These are phyloP conservation scores for Bathynomus jamesi DNA, from an alignment of 1,140 invertebrate genomes.

Conservation along the genomic window DNA sequence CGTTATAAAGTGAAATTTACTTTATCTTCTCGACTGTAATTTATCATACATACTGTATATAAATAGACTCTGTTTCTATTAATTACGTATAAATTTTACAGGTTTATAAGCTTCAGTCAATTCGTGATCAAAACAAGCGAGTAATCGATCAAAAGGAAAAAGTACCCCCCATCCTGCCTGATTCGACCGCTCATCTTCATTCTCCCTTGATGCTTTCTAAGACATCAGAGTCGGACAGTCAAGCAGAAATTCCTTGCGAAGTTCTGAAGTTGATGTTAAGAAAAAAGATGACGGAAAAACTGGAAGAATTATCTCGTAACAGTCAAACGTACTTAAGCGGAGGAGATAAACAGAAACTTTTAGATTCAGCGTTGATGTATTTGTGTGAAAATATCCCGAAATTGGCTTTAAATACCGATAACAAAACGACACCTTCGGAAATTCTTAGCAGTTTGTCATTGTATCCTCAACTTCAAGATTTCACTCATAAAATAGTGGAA, in stretches of 20 bases:
- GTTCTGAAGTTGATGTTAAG: slow-evolving; percentile 38
- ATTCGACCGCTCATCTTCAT: slow-evolving; percentile 2
- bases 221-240: slow-evolving; percentile 37
- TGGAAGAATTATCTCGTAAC: slow-evolving; percentile 24
- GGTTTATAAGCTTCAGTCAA: slow-evolving; percentile 62
- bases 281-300: slow-evolving; percentile 37
- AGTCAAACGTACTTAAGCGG: slow-evolving; percentile 4
- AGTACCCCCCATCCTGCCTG: not conserved
- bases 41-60: too few relatives aligned
- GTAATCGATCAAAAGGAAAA: slow-evolving; percentile 9
- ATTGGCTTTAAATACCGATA: slow-evolving; percentile 32
- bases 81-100: too few relatives aligned
- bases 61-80: too few relatives aligned
- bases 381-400: slow-evolving; percentile 31
- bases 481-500: slow-evolving; percentile 28
- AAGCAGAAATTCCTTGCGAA: slow-evolving; percentile 42
- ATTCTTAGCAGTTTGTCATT: slow-evolving; percentile 23
- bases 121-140: slow-evolving; percentile 10
- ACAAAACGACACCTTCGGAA: slow-evolving; percentile 19
- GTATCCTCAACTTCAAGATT: slow-evolving; percentile 31
- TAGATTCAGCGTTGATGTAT: slow-evolving; percentile 28
- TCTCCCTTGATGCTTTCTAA: not conserved
- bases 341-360: slow-evolving; percentile 12
- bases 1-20: too few relatives aligned
- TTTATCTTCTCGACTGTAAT: too few relatives aligned